Percentiles rank a stretch among this genome's conserved stretches.
Evolutionary conservation across 2,888 invertebrate genomes (phyloP).

Genomic region (Trypoxylon attenuatum): DNA sequence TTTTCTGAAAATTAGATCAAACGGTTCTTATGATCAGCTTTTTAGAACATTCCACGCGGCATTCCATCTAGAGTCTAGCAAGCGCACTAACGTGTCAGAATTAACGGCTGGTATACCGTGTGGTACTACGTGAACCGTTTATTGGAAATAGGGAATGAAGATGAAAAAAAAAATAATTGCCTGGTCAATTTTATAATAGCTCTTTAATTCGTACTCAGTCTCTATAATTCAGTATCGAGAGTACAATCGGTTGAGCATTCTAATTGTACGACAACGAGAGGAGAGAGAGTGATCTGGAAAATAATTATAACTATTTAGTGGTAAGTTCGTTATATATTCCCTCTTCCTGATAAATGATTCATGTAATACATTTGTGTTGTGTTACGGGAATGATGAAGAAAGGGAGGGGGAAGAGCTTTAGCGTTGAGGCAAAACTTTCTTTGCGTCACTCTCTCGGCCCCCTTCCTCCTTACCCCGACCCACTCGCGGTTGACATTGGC

Average conservation of each 20-base stretch:
- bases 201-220: neutral
- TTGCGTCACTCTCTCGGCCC: too few relatives aligned
- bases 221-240: too few relatives aligned
- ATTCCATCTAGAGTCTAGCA: constrained; percentile 35
- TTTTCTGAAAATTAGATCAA: neutral
- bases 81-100: constrained; percentile 24
- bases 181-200: neutral
- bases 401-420: constrained; percentile 11
- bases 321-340: neutral
- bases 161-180: neutral
- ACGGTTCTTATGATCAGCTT: constrained; percentile 12
- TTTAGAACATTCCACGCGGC: constrained; percentile 33
- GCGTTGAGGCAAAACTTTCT: constrained; percentile 13
- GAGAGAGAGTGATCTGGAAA: too few relatives aligned
- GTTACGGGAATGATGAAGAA: too few relatives aligned
- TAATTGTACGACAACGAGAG: too few relatives aligned
- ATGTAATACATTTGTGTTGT: constrained; percentile 24
- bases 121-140: constrained; percentile 9
- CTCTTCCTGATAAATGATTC: constrained; percentile 17
- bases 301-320: too few relatives aligned
- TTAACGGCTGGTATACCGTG: constrained; percentile 17
- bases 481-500: too few relatives aligned
- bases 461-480: too few relatives aligned
- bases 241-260: too few relatives aligned
- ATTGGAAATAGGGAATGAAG: constrained; percentile 9